Evolutionary conservation across 2,888 invertebrate genomes (phyloP), one percentile per base, ranked within the genome.

Genomic region (Drosophila sordidula): DNA sequence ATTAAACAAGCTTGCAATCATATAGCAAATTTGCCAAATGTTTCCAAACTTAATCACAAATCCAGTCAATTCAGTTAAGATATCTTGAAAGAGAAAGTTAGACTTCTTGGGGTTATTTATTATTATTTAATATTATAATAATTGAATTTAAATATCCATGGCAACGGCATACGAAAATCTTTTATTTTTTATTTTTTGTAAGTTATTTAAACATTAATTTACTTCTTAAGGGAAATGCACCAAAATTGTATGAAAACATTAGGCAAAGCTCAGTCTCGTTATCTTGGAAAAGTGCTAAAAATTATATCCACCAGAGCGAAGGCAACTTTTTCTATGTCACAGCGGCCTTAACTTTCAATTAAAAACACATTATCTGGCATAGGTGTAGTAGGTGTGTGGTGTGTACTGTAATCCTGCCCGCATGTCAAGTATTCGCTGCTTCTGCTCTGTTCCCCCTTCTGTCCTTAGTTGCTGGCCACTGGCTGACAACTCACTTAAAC

Each of bases 401-500:
- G 34, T 42, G 38, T 50, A 38, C 41, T 5, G 9, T 55, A 55
- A 55, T 34, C 57, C 58, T 45, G 65, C 70, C 70, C 73, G 65
- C 70, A 87, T 70, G 66, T 75, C 66, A 72, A 54, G 52, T 50
- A 52, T 42, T 26, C 46, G 59, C 50, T 52, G 51, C 34, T 38
- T 38, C 18, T 44, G 11, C 47, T 36, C n/a, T 44, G 12, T 29
- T 5, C 4, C 5, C 34, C 34, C 3, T n/a, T 5, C 4, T 26
- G 47, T 8, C 8, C 25, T 47, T 36, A 2, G 14, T 36, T 32
- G 29, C 6, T 39, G 62, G 51, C 64, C 77, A 74, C 41, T 59
- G 46, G 47, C 75, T 81, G 86, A 82, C 86, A 89, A 84, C 89
- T 88, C 89, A 87, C 87, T 87, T 87, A 87, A 87, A 89, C 76